Evolutionary conservation across 2,888 invertebrate genomes (phyloP), one percentile per base, ranked within the genome.

Genomic region (Allophyes oxyacanthae): DNA sequence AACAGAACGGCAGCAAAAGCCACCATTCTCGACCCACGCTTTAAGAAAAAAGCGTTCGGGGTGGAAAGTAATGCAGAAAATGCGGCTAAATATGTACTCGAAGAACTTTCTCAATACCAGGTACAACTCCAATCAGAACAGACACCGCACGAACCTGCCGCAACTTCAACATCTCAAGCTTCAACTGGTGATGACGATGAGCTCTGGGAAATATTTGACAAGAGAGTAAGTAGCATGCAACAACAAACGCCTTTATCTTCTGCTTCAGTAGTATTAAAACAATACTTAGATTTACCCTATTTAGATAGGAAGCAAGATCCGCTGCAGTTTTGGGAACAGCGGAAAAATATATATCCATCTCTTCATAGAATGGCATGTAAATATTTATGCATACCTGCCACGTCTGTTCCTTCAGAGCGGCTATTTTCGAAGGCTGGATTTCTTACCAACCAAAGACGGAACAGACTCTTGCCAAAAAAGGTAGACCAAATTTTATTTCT

Each of bases 1-100:
- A 56, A 76, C 46, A 72, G 57, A 55, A 72, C 72, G 43, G 72
- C 65, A 60, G 44, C 64, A 56, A 71, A 72, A 59, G 57, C 64
- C 9, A 72, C 75, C 33, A 65, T 65, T 14, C 41, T 69, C 3
- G 67, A 75, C 43, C 64, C 69, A n/a, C 55, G 69, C n/a, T 69
- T 65, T 41, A 68, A 72, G 53, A 71, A 71, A 67, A 58, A 61
- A 53, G 65, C 64, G n/a, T 70, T 70, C 66, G 43, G 20, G 33
- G 26, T 54, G 54, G 67, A 72, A 41, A 57, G 46, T 46, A 72
- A 65, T 68, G 68, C 69, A 14, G 48, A 64, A 51, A 75, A 65
- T 64, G 44, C 40, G 8, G 56, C 64, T 50, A 60, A 58, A 51
- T 72, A 52, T 59, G 57, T 68, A 40, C 52, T 70, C 6, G 51